A percentile compares a stretch with the other conserved stretches of the same genome.
Evolutionary conservation across 2,888 invertebrate genomes (phyloP).

Genomic region (Rhorus exstirpatorius): DNA sequence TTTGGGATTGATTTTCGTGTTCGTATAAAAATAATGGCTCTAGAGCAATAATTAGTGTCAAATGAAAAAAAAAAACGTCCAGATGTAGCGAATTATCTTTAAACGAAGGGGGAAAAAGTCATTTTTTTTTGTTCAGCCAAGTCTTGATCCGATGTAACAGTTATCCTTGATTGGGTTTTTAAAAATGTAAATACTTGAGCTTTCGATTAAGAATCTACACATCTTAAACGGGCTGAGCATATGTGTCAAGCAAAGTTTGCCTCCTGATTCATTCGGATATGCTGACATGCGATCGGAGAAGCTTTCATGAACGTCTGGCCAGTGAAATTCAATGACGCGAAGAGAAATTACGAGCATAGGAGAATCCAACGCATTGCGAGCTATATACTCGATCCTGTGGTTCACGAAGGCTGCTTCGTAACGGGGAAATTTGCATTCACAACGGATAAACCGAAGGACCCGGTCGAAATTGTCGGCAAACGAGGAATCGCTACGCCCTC

Average conservation of each 20-base stretch:
- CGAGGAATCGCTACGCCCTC: slow-evolving; percentile 57
- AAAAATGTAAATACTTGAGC: no score
- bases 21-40: no score
- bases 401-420: slow-evolving; percentile 37
- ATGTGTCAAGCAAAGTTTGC: no score
- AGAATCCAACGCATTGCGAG: background rate
- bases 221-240: no score
- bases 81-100: background rate
- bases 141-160: no score
- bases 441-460: slow-evolving; percentile 79
- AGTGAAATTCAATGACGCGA: slow-evolving; percentile 59
- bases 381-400: slow-evolving; percentile 5
- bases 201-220: no score
- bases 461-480: slow-evolving; percentile 79
- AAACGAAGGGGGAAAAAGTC: no score
- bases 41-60: no score
- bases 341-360: slow-evolving; percentile 40
- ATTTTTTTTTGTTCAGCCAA: no score
- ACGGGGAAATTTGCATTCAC: slow-evolving; percentile 79
- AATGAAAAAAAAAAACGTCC: no score
- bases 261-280: slow-evolving; percentile 30
- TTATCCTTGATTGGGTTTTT: no score
- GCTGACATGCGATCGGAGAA: slow-evolving; percentile 6
- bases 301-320: slow-evolving; percentile 22
- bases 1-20: no score